Conservation (phyloP, 2,113 vertebrate genomes). For the Mungos mungo region DNA sequence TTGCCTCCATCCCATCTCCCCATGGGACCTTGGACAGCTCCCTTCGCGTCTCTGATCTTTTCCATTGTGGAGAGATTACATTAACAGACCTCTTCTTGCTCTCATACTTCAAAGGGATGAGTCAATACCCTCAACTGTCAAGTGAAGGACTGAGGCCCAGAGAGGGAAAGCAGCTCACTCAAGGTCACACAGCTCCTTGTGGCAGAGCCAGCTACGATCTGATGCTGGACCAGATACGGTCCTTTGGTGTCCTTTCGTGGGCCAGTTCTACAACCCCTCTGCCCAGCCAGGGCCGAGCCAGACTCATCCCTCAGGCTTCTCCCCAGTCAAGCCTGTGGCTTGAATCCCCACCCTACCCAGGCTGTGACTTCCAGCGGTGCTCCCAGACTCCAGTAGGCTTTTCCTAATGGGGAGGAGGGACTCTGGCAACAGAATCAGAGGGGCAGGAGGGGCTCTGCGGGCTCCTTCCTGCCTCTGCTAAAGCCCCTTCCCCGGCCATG, state of each 20-base stretch:
- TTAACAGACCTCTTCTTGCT: background rate
- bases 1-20: fast-evolving
- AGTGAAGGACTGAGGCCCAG: background rate
- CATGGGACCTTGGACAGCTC: background rate
- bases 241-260: fast-evolving
- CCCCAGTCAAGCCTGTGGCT: background rate
- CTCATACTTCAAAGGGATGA: background rate
- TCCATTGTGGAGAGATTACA: background rate
- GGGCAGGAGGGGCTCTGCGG: fast-evolving
- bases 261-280: background rate
- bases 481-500: background rate
- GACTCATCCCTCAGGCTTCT: background rate
- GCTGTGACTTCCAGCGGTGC: background rate
- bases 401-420: background rate
- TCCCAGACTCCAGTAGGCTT: background rate
- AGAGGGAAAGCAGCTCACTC: background rate
- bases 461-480: background rate
- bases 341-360: background rate
- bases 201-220: background rate
- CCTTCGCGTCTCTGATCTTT: background rate
- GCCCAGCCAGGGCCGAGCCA: fast-evolving
- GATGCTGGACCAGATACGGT: background rate
- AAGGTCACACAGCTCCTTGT: background rate
- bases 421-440: background rate
- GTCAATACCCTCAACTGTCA: background rate